Conservation (phyloP, 2,113 vertebrate genomes). For the Oxygymnocypris stewartii region DNA sequence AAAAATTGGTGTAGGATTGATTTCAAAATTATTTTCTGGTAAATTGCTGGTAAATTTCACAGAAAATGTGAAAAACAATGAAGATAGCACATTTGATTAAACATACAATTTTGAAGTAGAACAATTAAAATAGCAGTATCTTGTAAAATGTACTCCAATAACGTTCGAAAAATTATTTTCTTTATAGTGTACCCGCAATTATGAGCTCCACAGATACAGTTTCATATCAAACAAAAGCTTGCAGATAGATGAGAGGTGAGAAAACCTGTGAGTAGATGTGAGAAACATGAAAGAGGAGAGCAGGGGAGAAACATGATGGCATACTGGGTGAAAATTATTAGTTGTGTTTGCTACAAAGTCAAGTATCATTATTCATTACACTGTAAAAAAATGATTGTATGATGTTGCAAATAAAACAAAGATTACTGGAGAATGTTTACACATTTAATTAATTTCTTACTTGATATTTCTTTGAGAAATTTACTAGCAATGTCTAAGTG, state of each 20-base stretch:
- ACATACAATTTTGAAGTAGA: neutral
- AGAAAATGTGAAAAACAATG: neutral
- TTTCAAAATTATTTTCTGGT: neutral
- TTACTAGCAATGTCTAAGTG: too few relatives aligned
- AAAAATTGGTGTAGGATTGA: neutral
- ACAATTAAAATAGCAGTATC: neutral
- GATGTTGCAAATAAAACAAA: too few relatives aligned
- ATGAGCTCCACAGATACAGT: neutral
- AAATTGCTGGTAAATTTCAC: neutral
- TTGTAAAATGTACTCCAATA: neutral
- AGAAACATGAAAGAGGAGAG: neutral
- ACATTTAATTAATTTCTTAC: too few relatives aligned
- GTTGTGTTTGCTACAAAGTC: neutral
- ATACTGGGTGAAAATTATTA: neutral
- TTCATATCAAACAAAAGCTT: too few relatives aligned
- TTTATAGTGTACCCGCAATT: neutral
- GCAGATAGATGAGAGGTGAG: neutral
- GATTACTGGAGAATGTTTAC: too few relatives aligned
- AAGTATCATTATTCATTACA: neutral
- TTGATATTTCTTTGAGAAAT: too few relatives aligned
- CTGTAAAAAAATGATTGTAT: too few relatives aligned
- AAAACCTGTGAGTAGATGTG: neutral
- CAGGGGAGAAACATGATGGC: neutral
- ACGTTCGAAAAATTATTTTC: neutral
- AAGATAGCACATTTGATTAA: neutral